Conservation (phyloP, 2,797 vertebrate species). For the Pangasius djambal region DNA sequence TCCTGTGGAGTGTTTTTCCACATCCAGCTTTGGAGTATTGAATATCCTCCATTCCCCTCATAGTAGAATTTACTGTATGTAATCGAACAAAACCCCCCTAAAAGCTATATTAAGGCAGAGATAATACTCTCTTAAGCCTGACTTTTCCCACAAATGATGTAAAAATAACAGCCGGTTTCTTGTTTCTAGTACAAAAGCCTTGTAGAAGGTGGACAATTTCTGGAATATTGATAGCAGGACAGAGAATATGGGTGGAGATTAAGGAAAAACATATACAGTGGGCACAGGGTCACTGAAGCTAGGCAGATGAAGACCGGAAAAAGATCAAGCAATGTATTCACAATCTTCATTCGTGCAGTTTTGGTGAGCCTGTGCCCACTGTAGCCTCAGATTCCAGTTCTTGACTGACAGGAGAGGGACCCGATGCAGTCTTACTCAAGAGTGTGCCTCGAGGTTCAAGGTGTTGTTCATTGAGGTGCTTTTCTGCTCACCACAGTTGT, state of each 20-base stretch:
- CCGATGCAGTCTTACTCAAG: background rate
- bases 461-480: background rate
- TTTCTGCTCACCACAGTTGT: background rate
- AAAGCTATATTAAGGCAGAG: conserved; percentile 15
- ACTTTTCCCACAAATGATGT: conserved; percentile 13
- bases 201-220: background rate
- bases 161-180: conserved; percentile 21
- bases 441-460: background rate
- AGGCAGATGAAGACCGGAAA: background rate
- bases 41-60: background rate
- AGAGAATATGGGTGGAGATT: too few relatives aligned
- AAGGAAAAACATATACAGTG: background rate
- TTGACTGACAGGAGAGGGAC: background rate
- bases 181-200: background rate
- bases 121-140: background rate
- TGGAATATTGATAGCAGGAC: background rate
- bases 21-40: background rate
- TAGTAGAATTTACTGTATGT: background rate
- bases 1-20: background rate
- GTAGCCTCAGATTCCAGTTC: too few relatives aligned
- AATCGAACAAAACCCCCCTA: background rate
- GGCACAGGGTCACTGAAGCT: background rate
- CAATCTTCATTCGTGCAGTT: too few relatives aligned
- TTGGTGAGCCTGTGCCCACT: too few relatives aligned
- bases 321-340: background rate